Conservation (phyloP, 2,888 invertebrate species). For the Chrysotoxum bicinctum region DNA sequence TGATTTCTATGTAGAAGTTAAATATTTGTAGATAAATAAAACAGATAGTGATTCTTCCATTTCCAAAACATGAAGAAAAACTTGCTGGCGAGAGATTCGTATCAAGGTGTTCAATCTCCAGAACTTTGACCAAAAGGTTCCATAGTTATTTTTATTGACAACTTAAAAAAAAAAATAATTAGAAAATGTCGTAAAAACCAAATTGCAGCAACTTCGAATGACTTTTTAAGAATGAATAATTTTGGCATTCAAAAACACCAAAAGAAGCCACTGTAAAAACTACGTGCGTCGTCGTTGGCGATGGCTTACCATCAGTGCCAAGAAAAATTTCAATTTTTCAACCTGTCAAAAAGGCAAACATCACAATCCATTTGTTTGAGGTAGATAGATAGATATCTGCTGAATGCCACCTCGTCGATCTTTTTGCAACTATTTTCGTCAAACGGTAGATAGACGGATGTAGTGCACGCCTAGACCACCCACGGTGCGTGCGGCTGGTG, state of each 20-base stretch:
- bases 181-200: too few relatives aligned
- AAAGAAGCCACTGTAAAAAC: background rate
- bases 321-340: constrained; percentile 69
- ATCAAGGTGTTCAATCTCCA: too few relatives aligned
- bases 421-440: constrained; percentile 65
- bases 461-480: constrained; percentile 56
- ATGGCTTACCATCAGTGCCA: constrained; percentile 41
- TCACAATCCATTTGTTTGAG: constrained; percentile 67
- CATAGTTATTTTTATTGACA: too few relatives aligned
- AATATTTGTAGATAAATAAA: too few relatives aligned
- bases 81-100: too few relatives aligned
- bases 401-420: constrained; percentile 58
- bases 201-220: too few relatives aligned
- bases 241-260: background rate
- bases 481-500: constrained; percentile 33
- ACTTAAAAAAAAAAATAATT: too few relatives aligned
- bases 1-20: too few relatives aligned
- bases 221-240: background rate
- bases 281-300: background rate
- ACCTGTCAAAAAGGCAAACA: constrained; percentile 66
- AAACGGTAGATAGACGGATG: constrained; percentile 58
- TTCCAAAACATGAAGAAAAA: too few relatives aligned
- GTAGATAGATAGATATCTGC: constrained; percentile 32
- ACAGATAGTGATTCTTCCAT: too few relatives aligned
- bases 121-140: too few relatives aligned